Evolutionary conservation across 2,113 vertebrate species (phyloP).

Genomic region (Alexandromys fortis): DNA sequence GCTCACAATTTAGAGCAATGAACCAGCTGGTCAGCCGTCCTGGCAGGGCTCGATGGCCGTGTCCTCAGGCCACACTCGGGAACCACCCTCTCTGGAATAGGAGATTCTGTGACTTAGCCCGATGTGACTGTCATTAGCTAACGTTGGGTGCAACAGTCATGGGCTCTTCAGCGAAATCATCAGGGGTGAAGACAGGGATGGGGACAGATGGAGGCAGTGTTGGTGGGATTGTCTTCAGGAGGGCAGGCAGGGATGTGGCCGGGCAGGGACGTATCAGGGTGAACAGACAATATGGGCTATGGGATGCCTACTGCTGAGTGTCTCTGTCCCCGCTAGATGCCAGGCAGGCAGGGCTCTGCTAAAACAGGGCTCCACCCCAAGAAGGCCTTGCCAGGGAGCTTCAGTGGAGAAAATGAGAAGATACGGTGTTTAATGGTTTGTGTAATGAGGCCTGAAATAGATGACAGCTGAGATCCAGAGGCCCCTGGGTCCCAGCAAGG

Average conservation of each 20-base stretch:
- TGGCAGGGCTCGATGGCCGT: fast-evolving
- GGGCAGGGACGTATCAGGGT: conserved; percentile 41
- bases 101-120: background rate
- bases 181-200: background rate
- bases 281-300: conserved; percentile 55
- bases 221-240: background rate
- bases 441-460: conserved; percentile 85
- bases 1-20: background rate
- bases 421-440: conserved; percentile 78
- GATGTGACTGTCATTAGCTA: fast-evolving
- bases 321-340: background rate
- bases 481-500: conserved; percentile 76
- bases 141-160: background rate
- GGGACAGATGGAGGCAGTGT: background rate
- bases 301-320: conserved; percentile 18
- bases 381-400: conserved; percentile 75
- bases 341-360: fast-evolving
- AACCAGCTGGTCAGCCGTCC: background rate
- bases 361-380: background rate
- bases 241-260: background rate
- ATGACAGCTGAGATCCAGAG: conserved; percentile 83
- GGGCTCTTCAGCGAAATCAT: conserved; percentile 24
- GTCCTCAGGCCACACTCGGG: background rate
- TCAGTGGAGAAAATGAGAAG: conserved; percentile 75
- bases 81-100: background rate